phyloP scores from a whole-genome alignment of 2,113 vertebrate species.

The Taurulus bubalis region DNA sequence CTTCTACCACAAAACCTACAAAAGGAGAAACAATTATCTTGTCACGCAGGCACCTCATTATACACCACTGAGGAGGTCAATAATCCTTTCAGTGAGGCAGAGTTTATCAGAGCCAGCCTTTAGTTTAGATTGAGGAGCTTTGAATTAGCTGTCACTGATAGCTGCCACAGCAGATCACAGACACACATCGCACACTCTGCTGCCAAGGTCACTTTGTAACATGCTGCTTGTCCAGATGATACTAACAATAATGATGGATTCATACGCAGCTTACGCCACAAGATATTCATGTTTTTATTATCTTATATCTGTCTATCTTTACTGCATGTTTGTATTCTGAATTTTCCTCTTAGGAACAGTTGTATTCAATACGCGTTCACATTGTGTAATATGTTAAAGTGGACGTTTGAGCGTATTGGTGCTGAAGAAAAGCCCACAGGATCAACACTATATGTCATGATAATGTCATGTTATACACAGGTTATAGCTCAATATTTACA shows the following conservation, averaged over 20 bases:
- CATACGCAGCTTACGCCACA: neutral
- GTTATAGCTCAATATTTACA: neutral
- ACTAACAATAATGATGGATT: neutral
- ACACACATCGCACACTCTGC: slow-evolving; percentile 2
- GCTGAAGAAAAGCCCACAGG: neutral
- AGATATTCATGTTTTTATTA: neutral
- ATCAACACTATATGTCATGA: neutral
- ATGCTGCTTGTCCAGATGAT: neutral
- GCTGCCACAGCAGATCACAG: slow-evolving; percentile 81
- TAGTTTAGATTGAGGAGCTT: slow-evolving; percentile 88
- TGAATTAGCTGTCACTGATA: slow-evolving; percentile 90
- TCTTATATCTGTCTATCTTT: neutral
- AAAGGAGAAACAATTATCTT: slow-evolving; percentile 88
- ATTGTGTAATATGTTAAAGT: neutral
- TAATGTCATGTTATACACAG: too few species aligned
- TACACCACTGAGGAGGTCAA: slow-evolving; percentile 87
- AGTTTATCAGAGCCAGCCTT: slow-evolving; percentile 91
- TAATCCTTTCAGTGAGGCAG: slow-evolving; percentile 92
- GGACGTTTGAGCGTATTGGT: neutral
- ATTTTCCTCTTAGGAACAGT: neutral
- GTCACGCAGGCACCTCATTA: slow-evolving; percentile 88
- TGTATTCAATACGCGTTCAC: neutral
- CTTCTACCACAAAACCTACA: slow-evolving; percentile 2
- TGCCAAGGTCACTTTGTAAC: slow-evolving; percentile 30
- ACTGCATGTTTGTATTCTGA: neutral